These are phyloP conservation scores for Drosophila subobscura DNA, from an alignment of 1,140 invertebrate species.

Conservation along the genomic window DNA sequence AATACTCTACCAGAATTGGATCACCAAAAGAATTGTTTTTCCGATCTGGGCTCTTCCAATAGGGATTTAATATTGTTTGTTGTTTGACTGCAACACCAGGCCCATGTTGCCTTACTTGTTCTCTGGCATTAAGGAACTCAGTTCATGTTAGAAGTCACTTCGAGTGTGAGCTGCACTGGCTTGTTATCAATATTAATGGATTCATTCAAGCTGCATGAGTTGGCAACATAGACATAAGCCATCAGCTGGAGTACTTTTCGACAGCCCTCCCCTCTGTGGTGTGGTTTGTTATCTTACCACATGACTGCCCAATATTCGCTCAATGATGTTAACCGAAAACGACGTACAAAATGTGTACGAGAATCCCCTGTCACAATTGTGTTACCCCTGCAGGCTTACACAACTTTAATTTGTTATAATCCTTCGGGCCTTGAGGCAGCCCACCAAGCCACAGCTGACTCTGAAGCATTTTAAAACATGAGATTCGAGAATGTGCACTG, in stretches of 20 bases:
- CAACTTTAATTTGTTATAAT: slow-evolving; percentile 76
- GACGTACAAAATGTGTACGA: not conserved
- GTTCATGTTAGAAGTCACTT: not conserved
- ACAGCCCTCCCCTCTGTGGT: not conserved
- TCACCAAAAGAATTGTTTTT: too few relatives aligned
- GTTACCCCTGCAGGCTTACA: slow-evolving; percentile 38
- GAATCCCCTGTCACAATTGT: slow-evolving; percentile 44
- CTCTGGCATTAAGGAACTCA: not conserved
- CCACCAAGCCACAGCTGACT: slow-evolving; percentile 30
- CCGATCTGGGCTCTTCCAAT: too few relatives aligned
- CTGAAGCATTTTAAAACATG: slow-evolving; percentile 57
- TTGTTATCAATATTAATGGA: slow-evolving; percentile 37
- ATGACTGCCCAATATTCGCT: slow-evolving; percentile 55
- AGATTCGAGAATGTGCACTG: slow-evolving; percentile 3
- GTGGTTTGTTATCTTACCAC: slow-evolving; percentile 57
- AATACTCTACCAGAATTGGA: too few relatives aligned
- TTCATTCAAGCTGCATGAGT: slow-evolving; percentile 16
- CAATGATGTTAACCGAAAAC: slow-evolving; percentile 30
- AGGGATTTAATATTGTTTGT: too few relatives aligned
- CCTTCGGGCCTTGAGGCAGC: slow-evolving; percentile 18
- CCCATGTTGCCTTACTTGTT: too few relatives aligned
- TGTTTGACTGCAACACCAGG: too few relatives aligned
- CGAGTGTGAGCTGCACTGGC: slow-evolving; percentile 7
- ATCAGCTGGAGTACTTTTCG: slow-evolving; percentile 28
- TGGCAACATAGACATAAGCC: slow-evolving; percentile 20